Percentiles rank a stretch among this genome's conserved stretches.
Evolutionary conservation across 1,140 invertebrate genomes (phyloP).

Genomic region (Gonatopus flavifemur): DNA sequence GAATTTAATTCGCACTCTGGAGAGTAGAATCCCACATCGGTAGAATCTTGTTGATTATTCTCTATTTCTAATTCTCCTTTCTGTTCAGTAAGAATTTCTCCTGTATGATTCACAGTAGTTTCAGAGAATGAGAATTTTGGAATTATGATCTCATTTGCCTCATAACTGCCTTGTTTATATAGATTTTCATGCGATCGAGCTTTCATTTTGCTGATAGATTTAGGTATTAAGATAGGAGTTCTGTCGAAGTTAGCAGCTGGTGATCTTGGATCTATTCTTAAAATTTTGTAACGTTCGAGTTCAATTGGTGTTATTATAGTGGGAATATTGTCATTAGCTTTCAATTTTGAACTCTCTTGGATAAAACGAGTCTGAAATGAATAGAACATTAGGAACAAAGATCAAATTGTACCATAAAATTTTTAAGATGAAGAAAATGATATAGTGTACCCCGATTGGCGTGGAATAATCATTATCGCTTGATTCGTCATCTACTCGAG

Average conservation of each 20-base stretch:
- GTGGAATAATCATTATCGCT: slow-evolving; percentile 28
- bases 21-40: no score
- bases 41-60: not conserved
- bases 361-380: no score
- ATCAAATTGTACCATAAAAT: no score
- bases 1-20: no score
- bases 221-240: slow-evolving; percentile 45
- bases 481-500: no score
- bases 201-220: slow-evolving; percentile 24
- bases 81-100: not conserved
- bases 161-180: slow-evolving; percentile 13
- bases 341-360: no score
- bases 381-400: no score
- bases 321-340: no score
- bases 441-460: slow-evolving; percentile 34
- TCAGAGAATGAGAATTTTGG: slow-evolving; percentile 31
- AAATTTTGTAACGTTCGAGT: slow-evolving; percentile 19
- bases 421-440: no score
- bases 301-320: slow-evolving; percentile 16
- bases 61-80: not conserved
- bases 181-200: slow-evolving; percentile 18
- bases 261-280: slow-evolving; percentile 45
- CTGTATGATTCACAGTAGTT: slow-evolving; percentile 26
- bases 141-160: slow-evolving; percentile 12
- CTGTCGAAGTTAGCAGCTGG: slow-evolving; percentile 45